These are phyloP conservation scores for Aspidoscelis tigris DNA, from an alignment of 2,113 vertebrate species.

Conservation along the genomic window DNA sequence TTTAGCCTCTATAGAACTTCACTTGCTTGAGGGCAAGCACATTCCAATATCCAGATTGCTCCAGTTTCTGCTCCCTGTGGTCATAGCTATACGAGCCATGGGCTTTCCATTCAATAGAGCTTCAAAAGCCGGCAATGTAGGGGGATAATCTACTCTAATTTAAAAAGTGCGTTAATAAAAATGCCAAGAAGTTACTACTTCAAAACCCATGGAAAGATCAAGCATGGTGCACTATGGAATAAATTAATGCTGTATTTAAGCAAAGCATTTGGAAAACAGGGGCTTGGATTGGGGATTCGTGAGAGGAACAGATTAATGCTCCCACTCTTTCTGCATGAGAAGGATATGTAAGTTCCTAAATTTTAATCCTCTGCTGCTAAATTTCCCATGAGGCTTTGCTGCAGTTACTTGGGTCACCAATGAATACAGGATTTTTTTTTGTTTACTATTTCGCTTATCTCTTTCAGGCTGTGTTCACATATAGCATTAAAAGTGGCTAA, in stretches of 20 bases:
- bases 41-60: not conserved
- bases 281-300: not conserved
- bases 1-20: slow-evolving; percentile 8
- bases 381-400: slow-evolving; percentile 17
- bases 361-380: not conserved
- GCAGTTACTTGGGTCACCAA: not conserved
- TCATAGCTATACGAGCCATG: not conserved
- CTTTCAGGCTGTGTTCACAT: not conserved
- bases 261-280: slow-evolving; percentile 23
- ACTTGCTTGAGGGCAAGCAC: not conserved
- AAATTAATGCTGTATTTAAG: not conserved
- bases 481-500: too few species aligned
- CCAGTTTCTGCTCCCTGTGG: not conserved
- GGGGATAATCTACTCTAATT: slow-evolving; percentile 25
- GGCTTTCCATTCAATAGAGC: slow-evolving; percentile 29
- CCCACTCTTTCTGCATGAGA: not conserved
- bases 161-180: slow-evolving; percentile 52
- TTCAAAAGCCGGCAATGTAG: not conserved
- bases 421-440: too few species aligned
- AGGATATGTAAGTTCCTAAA: not conserved
- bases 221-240: slow-evolving; percentile 1
- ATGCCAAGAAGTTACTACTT: slow-evolving; percentile 10
- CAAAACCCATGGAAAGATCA: slow-evolving; percentile 29
- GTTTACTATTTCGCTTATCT: too few species aligned
- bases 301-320: slow-evolving; percentile 25